Percentiles rank a stretch among this genome's conserved stretches.
phyloP scores from a whole-genome alignment of 2,797 vertebrate genomes.

The Chelidonichthys spinosus region DNA sequence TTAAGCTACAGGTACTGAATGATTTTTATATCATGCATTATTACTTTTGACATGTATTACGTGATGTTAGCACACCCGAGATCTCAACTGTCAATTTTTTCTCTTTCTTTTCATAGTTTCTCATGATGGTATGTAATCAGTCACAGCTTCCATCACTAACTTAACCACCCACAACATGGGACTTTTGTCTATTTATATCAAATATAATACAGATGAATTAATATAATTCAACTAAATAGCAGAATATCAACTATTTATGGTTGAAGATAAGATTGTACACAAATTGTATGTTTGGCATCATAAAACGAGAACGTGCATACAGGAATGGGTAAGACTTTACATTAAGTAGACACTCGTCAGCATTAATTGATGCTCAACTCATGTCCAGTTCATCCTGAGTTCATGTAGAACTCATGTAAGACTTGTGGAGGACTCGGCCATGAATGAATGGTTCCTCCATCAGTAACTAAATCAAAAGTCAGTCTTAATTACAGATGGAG shows the following conservation, averaged over 20 bases:
- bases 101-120: no score
- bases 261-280: neutral
- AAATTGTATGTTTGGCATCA: neutral
- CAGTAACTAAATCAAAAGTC: no score
- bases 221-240: neutral
- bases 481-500: no score
- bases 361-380: no score
- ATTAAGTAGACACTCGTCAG: no score
- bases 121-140: neutral
- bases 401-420: no score
- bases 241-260: neutral
- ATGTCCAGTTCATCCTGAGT: no score
- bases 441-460: no score
- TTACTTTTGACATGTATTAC: neutral
- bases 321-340: neutral
- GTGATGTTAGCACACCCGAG: neutral
- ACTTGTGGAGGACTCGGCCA: no score
- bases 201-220: neutral
- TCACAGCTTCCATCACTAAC: neutral
- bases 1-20: neutral
- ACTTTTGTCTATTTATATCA: neutral
- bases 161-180: neutral
- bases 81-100: neutral
- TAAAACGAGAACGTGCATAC: neutral
- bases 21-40: neutral